Base-by-base conservation (phyloP, 2,797 vertebrate genomes). In the Oryzias dopingdopingensis region DNA sequence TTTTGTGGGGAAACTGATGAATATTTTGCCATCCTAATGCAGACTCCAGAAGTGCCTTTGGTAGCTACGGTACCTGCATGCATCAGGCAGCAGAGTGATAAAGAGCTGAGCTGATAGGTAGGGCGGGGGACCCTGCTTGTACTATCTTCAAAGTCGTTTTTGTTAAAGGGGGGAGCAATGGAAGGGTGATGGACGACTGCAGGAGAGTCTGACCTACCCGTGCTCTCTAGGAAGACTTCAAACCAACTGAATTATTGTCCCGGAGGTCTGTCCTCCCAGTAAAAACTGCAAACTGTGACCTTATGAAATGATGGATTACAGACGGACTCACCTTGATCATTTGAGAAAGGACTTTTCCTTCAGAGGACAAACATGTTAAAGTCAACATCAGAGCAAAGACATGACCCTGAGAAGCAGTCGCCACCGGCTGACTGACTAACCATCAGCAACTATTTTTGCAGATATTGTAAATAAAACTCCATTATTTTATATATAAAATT, bases 21-120 rank as follows among this genome's bases (percentile, higher is more conserved):
- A 83, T 90, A 86, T 87, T 83, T 88, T 77, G 79, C 55, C 29
- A 83, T 78, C 81, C 64, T 81, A 87, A 88, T 83, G 83, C 70
- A 2, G 44, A 52, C 65, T 53, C 51, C 69, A 67, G 67, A 67
- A 56, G 57, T 62, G 76, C 77, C 77, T 74, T 72, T 67, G 76
- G 82, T 73, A 83, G 84, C 81, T n/a, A 59, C 80, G 60, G 72
- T 59, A 82, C 81, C 79, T 86, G 77, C 69, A 56, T 57, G 62
- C 61, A 62, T 72, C 79, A 76, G 71, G 74, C 51, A 10, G 50
- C 1, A 29, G 52, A 62, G 51, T 13, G 74, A 83, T 83, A 64
- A 69, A 68, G 71, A 50, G 54, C 65, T 63, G 66, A 73, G 62
- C 69, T 70, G 84, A 79, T 72, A 70, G 67, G 86, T 80, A 83